These are phyloP conservation scores for Lasius fuliginosus DNA, from an alignment of 2,888 invertebrate genomes.

Conservation along the genomic window DNA sequence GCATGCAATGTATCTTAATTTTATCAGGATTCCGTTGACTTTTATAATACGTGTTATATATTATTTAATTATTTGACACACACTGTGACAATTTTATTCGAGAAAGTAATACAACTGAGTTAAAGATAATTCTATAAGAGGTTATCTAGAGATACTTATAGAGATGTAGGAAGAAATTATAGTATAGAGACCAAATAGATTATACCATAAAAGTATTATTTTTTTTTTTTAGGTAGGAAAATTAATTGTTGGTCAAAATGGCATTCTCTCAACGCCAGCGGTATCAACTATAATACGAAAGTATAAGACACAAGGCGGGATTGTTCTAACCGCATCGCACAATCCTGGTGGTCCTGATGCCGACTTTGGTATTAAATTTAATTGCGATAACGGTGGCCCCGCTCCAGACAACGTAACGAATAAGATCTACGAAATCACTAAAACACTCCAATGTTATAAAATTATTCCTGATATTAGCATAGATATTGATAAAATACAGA, in stretches of 20 bases:
- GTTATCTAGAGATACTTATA: background rate
- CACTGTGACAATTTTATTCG: background rate
- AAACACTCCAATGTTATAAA: constrained; percentile 92
- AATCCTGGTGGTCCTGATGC: constrained; percentile 99
- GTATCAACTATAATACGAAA: constrained; percentile 98
- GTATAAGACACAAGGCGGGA: constrained; percentile 95
- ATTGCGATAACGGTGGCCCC: constrained; percentile 98
- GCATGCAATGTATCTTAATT: no score
- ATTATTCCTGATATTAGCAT: constrained; percentile 93
- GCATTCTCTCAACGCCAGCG: constrained; percentile 98
- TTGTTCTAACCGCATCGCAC: constrained; percentile 99
- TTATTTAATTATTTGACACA: constrained; percentile 5
- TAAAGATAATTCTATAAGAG: background rate
- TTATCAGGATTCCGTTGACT: background rate
- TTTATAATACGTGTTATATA: background rate
- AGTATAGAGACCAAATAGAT: background rate
- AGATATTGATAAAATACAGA: constrained; percentile 91
- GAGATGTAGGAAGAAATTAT: background rate
- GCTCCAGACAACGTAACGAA: constrained; percentile 97
- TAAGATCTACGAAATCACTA: constrained; percentile 94
- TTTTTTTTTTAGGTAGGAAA: constrained; percentile 90
- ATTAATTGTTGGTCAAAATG: constrained; percentile 96
- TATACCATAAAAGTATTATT: constrained; percentile 7
- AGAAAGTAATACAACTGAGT: background rate
- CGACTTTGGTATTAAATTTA: constrained; percentile 99